phyloP scores from a whole-genome alignment of 1,140 invertebrate species.

The Philopotamus ludificatus region DNA sequence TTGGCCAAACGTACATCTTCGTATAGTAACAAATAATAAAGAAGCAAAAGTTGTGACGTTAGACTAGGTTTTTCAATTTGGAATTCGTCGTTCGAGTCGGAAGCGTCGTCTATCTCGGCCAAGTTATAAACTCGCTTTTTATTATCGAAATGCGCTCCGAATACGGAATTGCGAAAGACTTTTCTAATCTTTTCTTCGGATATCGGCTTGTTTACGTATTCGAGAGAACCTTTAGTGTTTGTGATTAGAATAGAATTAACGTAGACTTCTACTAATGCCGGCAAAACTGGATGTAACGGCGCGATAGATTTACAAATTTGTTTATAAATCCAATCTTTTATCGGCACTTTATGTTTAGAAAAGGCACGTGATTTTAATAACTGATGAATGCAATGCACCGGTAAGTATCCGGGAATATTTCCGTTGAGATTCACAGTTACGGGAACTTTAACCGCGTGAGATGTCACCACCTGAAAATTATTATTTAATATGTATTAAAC shows the following conservation, averaged over 20 bases:
- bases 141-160: slow-evolving; percentile 67
- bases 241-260: slow-evolving; percentile 89
- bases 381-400: slow-evolving; percentile 97
- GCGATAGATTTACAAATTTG: slow-evolving; percentile 85
- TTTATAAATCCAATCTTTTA: slow-evolving; percentile 93
- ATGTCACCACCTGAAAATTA: slow-evolving; percentile 77
- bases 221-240: slow-evolving; percentile 65
- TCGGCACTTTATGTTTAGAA: slow-evolving; percentile 92
- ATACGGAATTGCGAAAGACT: slow-evolving; percentile 78
- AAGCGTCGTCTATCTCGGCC: slow-evolving; percentile 54
- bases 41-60: slow-evolving; percentile 83
- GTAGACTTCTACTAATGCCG: slow-evolving; percentile 92
- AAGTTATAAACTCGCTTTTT: slow-evolving; percentile 54
- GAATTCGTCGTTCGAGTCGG: slow-evolving; percentile 51
- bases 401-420: slow-evolving; percentile 87
- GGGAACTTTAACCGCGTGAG: slow-evolving; percentile 93
- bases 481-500: neutral
- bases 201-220: slow-evolving; percentile 87
- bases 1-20: slow-evolving; percentile 86
- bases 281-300: slow-evolving; percentile 90
- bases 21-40: slow-evolving; percentile 92
- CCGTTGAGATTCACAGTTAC: slow-evolving; percentile 89
- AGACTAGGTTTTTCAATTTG: slow-evolving; percentile 67
- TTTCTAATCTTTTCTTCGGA: slow-evolving; percentile 85
- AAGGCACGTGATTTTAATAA: slow-evolving; percentile 92